Base-by-base conservation (phyloP, 2,797 vertebrate species). In the Notoglanidium macrostoma region DNA sequence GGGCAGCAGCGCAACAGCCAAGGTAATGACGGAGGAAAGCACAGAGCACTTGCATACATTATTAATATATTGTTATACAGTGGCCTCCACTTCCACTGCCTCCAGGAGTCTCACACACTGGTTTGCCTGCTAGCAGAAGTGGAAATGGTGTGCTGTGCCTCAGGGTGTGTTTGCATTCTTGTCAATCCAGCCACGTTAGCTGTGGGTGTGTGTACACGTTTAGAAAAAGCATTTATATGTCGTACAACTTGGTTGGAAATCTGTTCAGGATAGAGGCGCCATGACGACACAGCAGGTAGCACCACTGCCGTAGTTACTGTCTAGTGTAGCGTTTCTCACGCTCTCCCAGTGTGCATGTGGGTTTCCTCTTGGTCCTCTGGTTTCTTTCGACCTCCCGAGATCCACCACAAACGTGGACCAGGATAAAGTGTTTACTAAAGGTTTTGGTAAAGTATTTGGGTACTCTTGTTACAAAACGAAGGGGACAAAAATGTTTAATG, bases 1-100 rank as follows among this genome's bases (percentile, higher is more conserved):
- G 81, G 86, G 81, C 68, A 87, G 49, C 68, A 77, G 59, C 11
- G 1, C 49, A 46, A 68, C 61, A 44, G 81, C 70, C 72, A 35
- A 84, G 72, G 86, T 87, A 84, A 87, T 83, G 57, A 84, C 81
- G 29, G 61, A 67, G 59, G 80, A 76, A 83, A 77, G 46, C 80
- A 51, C 49, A 23, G 59, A 55, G 70, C 70, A 67, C 72, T 65
- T 73, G 80, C 86, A 87, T 84, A 65, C 81, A 87, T 84, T 84
- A 87, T 87, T 87, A 70, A 84, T 87, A 55, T 55, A 68, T 46
- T 77, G 81, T 83, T 83, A 77, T 87, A 77, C 9, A 21, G 40
- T 59, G 54, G 55, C 54, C 54, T 86, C 49, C 29, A 73, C 40
- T 14, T 87, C 57, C 44, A 63, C 70, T 21, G 55, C 57, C 46